Evolutionary conservation across 2,113 vertebrate species (phyloP).

Genomic region (Hydrochoerus hydrochaeris): DNA sequence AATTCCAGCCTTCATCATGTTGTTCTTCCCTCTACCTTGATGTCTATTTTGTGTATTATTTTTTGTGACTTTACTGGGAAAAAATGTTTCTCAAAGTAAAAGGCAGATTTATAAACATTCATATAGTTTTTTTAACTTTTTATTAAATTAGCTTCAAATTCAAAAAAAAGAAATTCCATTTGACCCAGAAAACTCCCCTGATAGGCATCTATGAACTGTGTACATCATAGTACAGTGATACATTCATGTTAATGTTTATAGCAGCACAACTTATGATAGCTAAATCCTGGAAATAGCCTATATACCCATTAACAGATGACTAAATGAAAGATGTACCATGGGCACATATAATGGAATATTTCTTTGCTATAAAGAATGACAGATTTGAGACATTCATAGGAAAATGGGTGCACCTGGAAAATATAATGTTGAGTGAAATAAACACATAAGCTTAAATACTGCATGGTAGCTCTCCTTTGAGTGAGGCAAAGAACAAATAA

Average conservation of each 20-base stretch:
- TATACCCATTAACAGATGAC: not conserved
- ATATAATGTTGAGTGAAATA: not conserved
- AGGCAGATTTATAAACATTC: conserved; percentile 46
- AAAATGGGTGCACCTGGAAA: not conserved
- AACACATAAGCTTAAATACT: not conserved
- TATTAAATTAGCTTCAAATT: conserved; percentile 34
- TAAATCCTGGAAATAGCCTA: not conserved
- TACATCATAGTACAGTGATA: not conserved
- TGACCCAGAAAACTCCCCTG: no score
- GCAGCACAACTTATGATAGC: not conserved
- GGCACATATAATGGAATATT: not conserved
- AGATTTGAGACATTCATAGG: not conserved
- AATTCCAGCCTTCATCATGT: not conserved
- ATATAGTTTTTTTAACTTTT: conserved; percentile 55
- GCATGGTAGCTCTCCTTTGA: not conserved
- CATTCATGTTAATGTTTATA: not conserved
- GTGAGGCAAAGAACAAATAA: not conserved
- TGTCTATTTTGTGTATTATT: not conserved
- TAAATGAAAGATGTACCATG: not conserved
- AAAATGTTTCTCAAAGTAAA: not conserved
- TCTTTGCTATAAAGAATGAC: not conserved
- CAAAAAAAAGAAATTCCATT: no score
- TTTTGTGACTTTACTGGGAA: not conserved
- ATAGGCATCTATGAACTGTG: not conserved
- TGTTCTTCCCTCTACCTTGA: not conserved